Percentiles rank a stretch among this genome's conserved stretches.
Evolutionary conservation across 2,797 vertebrate species (phyloP).

Genomic region (Leptatherina wallacei): DNA sequence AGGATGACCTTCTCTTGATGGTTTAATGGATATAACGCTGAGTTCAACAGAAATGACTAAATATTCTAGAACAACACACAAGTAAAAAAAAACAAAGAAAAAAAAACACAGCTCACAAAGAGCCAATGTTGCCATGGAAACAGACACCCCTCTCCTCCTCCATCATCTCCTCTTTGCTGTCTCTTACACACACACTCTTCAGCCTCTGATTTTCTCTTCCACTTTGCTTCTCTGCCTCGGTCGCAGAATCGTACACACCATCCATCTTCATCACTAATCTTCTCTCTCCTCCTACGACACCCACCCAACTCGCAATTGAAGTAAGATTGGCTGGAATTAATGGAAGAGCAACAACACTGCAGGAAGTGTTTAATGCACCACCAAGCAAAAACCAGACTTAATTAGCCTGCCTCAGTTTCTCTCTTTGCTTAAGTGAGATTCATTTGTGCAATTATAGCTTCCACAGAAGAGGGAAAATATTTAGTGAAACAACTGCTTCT

Average conservation of each 20-base stretch:
- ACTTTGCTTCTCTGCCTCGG: constrained; percentile 15
- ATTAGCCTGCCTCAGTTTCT: not conserved
- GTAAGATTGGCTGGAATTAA: not conserved
- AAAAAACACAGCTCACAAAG: constrained; percentile 22
- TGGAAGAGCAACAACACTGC: not conserved
- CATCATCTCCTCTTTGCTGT: constrained; percentile 15
- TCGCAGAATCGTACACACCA: constrained; percentile 7
- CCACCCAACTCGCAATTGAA: constrained; percentile 10
- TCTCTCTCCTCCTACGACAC: not conserved
- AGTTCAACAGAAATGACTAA: constrained; percentile 24
- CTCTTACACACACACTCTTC: constrained; percentile 20
- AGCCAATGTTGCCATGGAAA: constrained; percentile 58
- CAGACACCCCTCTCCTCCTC: constrained; percentile 22
- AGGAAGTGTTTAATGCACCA: constrained; percentile 4
- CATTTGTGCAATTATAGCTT: not conserved
- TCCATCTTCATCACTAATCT: too few species aligned
- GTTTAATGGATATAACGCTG: constrained; percentile 4
- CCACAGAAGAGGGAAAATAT: too few species aligned
- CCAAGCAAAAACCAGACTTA: not conserved
- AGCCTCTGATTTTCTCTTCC: constrained; percentile 43
- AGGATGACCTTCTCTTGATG: not conserved
- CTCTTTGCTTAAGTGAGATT: not conserved
- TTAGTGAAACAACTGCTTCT: not conserved
- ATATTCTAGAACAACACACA: constrained; percentile 22
- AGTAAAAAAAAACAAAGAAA: not conserved